Evolutionary conservation across 2,113 vertebrate species (phyloP).

Genomic region (western clawed frog (Xenopus tropicalis)): UCB_Xtro_10.0 CM004448.2:35762001-35762500

Average conservation of each 20-base stretch:
- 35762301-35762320: conserved; percentile 56
- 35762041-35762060: too few species aligned
- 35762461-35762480: too few species aligned
- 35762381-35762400: too few species aligned
- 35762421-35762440: too few species aligned
- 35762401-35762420: too few species aligned
- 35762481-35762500: too few species aligned
- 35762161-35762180: conserved; percentile 69
- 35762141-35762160: conserved; percentile 59
- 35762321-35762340: conserved; percentile 70
- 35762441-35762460: too few species aligned
- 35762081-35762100: conserved; percentile 67
- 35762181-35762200: conserved; percentile 79
- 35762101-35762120: conserved; percentile 61
- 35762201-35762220: conserved; percentile 67
- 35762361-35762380: too few species aligned
- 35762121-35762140: conserved; percentile 76
- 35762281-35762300: conserved; percentile 79
- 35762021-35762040: too few species aligned
- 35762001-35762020: too few species aligned
- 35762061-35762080: too few species aligned
- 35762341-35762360: conserved; percentile 70
- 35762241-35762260: conserved; percentile 78
- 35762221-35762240: conserved; percentile 72
- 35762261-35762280: conserved; percentile 75